Base-by-base conservation (phyloP, 2,797 vertebrate genomes). In the Phalloptychus januarius region DNA sequence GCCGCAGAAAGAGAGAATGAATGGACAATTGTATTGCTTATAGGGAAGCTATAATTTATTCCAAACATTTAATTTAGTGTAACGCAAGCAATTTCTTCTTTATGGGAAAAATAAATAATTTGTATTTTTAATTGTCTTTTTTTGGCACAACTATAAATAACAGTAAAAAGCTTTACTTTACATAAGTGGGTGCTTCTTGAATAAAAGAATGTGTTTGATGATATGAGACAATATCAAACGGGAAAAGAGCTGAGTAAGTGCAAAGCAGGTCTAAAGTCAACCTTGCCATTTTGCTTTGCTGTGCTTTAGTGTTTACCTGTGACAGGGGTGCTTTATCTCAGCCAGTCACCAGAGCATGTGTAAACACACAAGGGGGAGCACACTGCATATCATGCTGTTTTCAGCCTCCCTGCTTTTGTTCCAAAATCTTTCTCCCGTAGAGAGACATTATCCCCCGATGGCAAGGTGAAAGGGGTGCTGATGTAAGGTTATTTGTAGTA, bases 391-490 rank as follows among this genome's bases (percentile, higher is more conserved):
- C 86, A 63, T 54, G 80, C 85, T 82, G 90, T 81, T 89, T 85
- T 71, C 86, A 87, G 77, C 72, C 83, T 82, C 84, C 84, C 84
- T 46, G 78, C 89, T 89, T 89, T 89, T 91, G 88, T 90, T 90
- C 88, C 85, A 81, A 88, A 92, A 89, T 88, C 83, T 74, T 83
- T 76, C 88, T 75, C 92, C 90, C 77, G 82, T 90, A 78, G 87
- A 92, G 92, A 93, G 88, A 92, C 94, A 94, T 93, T 89, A 93
- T 93, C 93, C 91, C 93, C 95, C 92, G 82, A 90, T 58, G 92
- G 95, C 95, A 96, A 96, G 95, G 95, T 96, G 94, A 96, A 92
- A 69, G 73, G 83, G 90, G 87, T 95, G 94, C 92, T 95, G 94
- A 95, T 94, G 93, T 88, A 88, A 88, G 92, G 93, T 92, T 90